Evolutionary conservation across 2,888 invertebrate genomes (phyloP).

Genomic region (Trichogramma evanescens): DNA sequence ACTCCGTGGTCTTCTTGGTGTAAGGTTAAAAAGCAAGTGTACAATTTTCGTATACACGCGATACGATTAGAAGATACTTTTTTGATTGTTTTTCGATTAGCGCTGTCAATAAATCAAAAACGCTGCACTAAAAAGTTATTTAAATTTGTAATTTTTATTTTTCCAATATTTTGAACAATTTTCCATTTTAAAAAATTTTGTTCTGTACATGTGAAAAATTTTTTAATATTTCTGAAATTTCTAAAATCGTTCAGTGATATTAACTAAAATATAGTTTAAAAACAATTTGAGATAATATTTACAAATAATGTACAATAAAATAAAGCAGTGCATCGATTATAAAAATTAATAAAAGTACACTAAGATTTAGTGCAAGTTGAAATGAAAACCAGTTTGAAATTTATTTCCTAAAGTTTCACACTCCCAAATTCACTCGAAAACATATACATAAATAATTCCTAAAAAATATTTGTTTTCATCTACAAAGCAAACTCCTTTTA

Average conservation of each 20-base stretch:
- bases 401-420: not conserved
- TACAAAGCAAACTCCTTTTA: no score
- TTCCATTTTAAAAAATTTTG: no score
- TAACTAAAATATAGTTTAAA: constrained; percentile 19
- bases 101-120: no score
- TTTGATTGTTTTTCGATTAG: no score
- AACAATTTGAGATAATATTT: constrained; percentile 23
- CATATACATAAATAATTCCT: not conserved
- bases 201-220: no score
- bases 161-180: not conserved
- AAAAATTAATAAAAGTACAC: constrained; percentile 19
- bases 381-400: no score
- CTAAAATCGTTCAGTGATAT: constrained; percentile 20
- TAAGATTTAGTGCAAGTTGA: constrained; percentile 17
- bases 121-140: not conserved
- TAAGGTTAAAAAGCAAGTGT: not conserved
- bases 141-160: not conserved
- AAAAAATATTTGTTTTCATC: no score
- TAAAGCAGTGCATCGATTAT: constrained; percentile 19
- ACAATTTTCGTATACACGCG: no score
- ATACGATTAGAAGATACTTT: no score
- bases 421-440: constrained; percentile 9
- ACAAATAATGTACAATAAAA: constrained; percentile 24
- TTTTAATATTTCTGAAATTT: constrained; percentile 5
- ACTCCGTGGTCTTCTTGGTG: constrained; percentile 12